Evolutionary conservation across 2,113 vertebrate genomes (phyloP).

Genomic region (Peromyscus maniculatus): DNA sequence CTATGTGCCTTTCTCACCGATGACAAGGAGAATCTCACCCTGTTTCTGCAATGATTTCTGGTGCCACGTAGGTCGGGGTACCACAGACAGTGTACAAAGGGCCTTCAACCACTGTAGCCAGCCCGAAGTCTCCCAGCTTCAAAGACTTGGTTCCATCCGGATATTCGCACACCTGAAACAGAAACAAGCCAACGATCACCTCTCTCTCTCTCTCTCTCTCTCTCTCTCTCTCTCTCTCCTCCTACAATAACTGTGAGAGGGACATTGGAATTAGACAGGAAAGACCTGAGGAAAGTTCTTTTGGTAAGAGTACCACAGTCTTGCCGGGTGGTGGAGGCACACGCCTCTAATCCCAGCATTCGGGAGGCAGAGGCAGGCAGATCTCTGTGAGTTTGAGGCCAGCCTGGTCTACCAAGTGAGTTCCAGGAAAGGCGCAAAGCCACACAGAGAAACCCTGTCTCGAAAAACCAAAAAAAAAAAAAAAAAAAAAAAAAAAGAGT

Average conservation of each 20-base stretch:
- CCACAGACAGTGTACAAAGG: slow-evolving; percentile 97
- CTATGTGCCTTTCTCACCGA: too few species aligned
- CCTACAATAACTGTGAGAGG: not conserved
- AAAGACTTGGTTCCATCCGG: slow-evolving; percentile 95
- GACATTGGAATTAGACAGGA: not conserved
- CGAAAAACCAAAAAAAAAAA: too few species aligned
- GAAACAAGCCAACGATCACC: not conserved
- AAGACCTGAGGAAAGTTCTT: not conserved
- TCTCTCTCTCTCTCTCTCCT: too few species aligned
- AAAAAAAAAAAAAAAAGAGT: too few species aligned
- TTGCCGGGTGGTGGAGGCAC: too few species aligned
- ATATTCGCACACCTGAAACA: slow-evolving; percentile 94
- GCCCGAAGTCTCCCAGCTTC: slow-evolving; percentile 97
- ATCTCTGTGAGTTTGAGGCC: too few species aligned
- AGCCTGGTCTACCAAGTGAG: too few species aligned
- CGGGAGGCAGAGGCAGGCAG: too few species aligned
- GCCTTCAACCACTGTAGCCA: slow-evolving; percentile 97
- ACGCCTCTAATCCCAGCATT: too few species aligned
- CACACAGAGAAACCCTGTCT: too few species aligned
- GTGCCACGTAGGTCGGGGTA: slow-evolving; percentile 98
- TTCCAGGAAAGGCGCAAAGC: too few species aligned
- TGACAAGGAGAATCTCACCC: slow-evolving; percentile 89
- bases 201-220: not conserved
- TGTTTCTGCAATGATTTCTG: slow-evolving; percentile 97
- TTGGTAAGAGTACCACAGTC: not conserved